phyloP scores from a whole-genome alignment of 1,140 invertebrate genomes.

The Brachionus calyciflorus region DNA sequence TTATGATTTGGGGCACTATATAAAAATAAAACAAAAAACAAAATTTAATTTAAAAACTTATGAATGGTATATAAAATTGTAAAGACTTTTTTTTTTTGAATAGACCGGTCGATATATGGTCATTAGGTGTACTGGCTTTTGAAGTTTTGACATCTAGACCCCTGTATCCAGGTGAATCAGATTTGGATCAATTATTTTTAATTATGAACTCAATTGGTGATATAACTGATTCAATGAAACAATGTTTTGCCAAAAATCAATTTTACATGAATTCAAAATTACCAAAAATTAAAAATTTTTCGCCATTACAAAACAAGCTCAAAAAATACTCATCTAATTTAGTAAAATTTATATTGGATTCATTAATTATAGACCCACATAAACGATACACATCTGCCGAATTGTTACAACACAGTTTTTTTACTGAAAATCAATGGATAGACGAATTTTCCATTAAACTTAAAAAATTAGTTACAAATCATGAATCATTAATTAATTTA shows the following conservation, averaged over 20 bases:
- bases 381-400: constrained; percentile 32
- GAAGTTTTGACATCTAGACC: constrained; percentile 61
- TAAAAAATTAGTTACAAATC: background rate
- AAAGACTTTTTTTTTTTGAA: background rate
- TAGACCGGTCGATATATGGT: constrained; percentile 62
- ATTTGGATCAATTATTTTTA: constrained; percentile 61
- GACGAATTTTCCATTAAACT: constrained; percentile 32
- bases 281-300: constrained; percentile 35
- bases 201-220: constrained; percentile 60
- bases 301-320: constrained; percentile 20
- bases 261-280: constrained; percentile 38
- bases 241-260: constrained; percentile 31
- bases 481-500: background rate
- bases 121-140: constrained; percentile 58
- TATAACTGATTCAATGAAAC: constrained; percentile 35
- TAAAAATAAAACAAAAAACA: no score
- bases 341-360: constrained; percentile 15
- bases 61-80: no score
- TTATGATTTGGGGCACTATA: no score
- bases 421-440: constrained; percentile 6
- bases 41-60: no score
- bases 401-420: constrained; percentile 27
- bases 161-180: constrained; percentile 60
- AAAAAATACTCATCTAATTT: constrained; percentile 32
- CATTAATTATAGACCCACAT: constrained; percentile 30